Conservation (phyloP, 2,113 vertebrate genomes). For the Pungitius pungitius region DNA sequence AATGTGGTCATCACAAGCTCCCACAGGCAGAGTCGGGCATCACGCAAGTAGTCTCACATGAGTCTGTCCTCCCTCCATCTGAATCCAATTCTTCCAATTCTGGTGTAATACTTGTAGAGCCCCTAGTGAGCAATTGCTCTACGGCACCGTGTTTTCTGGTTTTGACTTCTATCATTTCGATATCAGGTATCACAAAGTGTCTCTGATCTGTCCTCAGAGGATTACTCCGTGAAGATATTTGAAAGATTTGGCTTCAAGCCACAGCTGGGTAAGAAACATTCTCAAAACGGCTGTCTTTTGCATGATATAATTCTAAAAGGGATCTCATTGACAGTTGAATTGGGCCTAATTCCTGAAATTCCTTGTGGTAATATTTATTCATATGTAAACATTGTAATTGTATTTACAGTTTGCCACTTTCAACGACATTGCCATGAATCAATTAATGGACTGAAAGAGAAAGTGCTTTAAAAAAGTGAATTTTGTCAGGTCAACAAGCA, state of each 20-base stretch:
- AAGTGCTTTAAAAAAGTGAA: not conserved
- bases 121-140: slow-evolving; percentile 59
- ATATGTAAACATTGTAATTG: slow-evolving; percentile 1
- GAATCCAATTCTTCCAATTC: slow-evolving; percentile 35
- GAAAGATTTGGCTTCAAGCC: slow-evolving; percentile 50
- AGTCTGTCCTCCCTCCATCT: slow-evolving; percentile 42
- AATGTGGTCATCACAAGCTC: slow-evolving; percentile 32
- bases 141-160: slow-evolving; percentile 65
- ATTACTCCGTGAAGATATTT: slow-evolving; percentile 43
- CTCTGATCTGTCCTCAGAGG: slow-evolving; percentile 63
- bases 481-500: slow-evolving; percentile 1
- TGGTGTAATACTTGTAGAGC: slow-evolving; percentile 47
- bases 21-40: slow-evolving; percentile 31
- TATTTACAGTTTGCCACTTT: not conserved
- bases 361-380: not conserved
- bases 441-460: not conserved
- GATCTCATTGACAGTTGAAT: not conserved
- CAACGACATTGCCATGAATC: slow-evolving; percentile 3
- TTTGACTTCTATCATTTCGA: slow-evolving; percentile 66
- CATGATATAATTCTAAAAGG: slow-evolving; percentile 15
- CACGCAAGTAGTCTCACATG: slow-evolving; percentile 42
- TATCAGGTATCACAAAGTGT: slow-evolving; percentile 66
- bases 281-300: slow-evolving; percentile 20
- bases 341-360: not conserved
- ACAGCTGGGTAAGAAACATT: slow-evolving; percentile 21